phyloP scores from a whole-genome alignment of 1,140 invertebrate species.

The Scaptomyza montana region DNA sequence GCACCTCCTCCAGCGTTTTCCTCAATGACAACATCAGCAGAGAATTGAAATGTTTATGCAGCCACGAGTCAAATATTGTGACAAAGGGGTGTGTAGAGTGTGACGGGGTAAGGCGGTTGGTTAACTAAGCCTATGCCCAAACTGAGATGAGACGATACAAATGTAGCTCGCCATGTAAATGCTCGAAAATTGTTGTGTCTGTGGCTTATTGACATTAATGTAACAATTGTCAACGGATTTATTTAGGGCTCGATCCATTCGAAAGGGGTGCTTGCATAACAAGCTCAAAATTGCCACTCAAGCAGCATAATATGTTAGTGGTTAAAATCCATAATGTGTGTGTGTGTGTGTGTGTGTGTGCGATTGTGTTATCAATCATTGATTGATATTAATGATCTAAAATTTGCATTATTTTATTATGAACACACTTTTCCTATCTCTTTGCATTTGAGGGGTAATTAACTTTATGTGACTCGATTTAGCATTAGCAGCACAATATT shows the following conservation, averaged over 20 bases:
- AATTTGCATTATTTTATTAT: constrained; percentile 79
- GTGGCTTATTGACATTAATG: constrained; percentile 83
- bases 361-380: constrained; percentile 73
- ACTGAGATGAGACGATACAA: constrained; percentile 39
- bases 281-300: constrained; percentile 19
- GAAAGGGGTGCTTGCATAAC: constrained; percentile 25
- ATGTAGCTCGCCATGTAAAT: constrained; percentile 66
- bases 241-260: constrained; percentile 58
- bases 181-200: constrained; percentile 51
- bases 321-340: not conserved
- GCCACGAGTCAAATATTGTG: constrained; percentile 66
- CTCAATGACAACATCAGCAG: not conserved
- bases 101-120: not conserved
- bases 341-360: constrained; percentile 1
- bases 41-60: constrained; percentile 28
- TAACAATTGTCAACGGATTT: constrained; percentile 83
- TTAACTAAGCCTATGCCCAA: constrained; percentile 11
- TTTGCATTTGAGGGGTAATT: constrained; percentile 71
- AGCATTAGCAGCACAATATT: constrained; percentile 45
- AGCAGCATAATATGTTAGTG: constrained; percentile 22
- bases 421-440: constrained; percentile 31
- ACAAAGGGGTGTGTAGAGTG: constrained; percentile 55
- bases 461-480: constrained; percentile 50
- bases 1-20: not conserved
- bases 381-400: constrained; percentile 82